Evolutionary conservation across 2,797 vertebrate genomes (phyloP), one percentile per base, ranked within the genome.

Genomic region (Argyrosomus regius): DNA sequence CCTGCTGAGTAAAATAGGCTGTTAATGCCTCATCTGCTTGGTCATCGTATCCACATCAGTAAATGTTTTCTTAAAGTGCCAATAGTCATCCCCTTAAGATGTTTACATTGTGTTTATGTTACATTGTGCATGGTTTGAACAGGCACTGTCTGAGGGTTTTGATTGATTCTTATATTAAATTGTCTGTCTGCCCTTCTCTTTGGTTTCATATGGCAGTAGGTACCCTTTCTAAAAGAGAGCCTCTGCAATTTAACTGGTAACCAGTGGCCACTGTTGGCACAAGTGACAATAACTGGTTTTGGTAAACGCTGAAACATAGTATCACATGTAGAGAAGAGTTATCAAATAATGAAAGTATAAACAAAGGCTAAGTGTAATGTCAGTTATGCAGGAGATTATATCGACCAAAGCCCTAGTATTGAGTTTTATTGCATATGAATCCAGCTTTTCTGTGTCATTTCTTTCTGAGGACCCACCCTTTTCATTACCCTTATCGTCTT

Each of bases 401-500:
- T 31, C 0, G n/a, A 22, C 18, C 35, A 48, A 64, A 54, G 16
- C 45, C 31, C 26, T 6, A 12, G 31, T 11, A 17, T 56, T 52
- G 8, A 1, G 10, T 39, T 45, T 52, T 16, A 28, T 58, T 11
- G 16, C 4, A 14, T 26, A 24, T 54, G 28, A 65, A 49, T 49
- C 72, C 14, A 35, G 57, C 20, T 57, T 63, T 63, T 56, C 39
- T 45, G 3, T 14, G 39, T 48, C 61, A 13, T 22, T 62, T 69
- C 4, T 59, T 46, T 53, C 50, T 49, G 26, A 61, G 43, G 31
- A 26, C 6, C 17, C 45, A 43, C 26, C 6, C 11, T 1, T 5
- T 8, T 65, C 11, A 66, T 66, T 60, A 66, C 56, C 24, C 53
- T 20, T 53, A 66, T 46, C 9, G 43, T 41, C 57, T 24, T 35